Conservation (phyloP, 2,888 invertebrate genomes). For the Nebria salina region DNA sequence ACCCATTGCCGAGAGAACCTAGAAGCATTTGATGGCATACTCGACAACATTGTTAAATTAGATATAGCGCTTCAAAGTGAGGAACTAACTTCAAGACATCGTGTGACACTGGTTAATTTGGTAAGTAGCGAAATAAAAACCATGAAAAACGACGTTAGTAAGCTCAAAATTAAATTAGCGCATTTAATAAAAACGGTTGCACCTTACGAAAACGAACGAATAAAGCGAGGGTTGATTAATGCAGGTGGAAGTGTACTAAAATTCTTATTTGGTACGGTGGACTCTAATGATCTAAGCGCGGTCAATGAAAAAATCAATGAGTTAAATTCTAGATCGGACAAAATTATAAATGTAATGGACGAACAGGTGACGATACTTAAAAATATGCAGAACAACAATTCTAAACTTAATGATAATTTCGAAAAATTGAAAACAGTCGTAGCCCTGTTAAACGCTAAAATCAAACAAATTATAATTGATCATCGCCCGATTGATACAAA, state of each 20-base stretch:
- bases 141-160: constrained; percentile 23
- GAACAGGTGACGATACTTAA: constrained; percentile 33
- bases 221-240: constrained; percentile 31
- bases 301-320: constrained; percentile 37
- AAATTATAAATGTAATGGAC: constrained; percentile 19
- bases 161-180: constrained; percentile 19
- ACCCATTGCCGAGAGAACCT: not conserved
- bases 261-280: constrained; percentile 34
- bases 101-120: not conserved
- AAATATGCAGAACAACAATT: not conserved
- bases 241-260: constrained; percentile 26
- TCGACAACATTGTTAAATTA: not conserved
- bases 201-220: constrained; percentile 11
- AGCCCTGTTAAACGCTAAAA: not conserved
- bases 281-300: constrained; percentile 16
- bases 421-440: not conserved
- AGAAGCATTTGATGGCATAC: constrained; percentile 10
- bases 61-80: not conserved
- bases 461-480: not conserved
- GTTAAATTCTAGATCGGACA: not conserved
- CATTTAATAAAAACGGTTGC: constrained; percentile 31
- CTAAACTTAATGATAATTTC: constrained; percentile 20
- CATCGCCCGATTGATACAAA: no score
- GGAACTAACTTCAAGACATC: not conserved
- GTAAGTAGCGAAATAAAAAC: constrained; percentile 34